Conservation (phyloP, 1,140 invertebrate genomes). For the Plectrocnemia conspersa region DNA sequence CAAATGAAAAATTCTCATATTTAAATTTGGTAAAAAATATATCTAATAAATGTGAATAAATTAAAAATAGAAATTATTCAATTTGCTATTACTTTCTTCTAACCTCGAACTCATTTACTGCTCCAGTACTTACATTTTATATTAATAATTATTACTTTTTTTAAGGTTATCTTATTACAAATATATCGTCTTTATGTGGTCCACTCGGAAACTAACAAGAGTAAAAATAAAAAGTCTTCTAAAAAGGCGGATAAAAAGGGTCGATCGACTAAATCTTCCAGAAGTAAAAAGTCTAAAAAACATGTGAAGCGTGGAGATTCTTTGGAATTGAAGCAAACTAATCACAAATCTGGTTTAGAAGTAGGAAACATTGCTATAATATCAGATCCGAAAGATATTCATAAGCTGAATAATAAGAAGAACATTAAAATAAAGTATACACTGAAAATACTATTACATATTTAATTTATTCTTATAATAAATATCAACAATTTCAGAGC, state of each 20-base stretch:
- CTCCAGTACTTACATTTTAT: constrained; percentile 10
- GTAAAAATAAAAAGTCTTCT: constrained; percentile 50
- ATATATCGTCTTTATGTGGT: constrained; percentile 80
- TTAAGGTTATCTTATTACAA: constrained; percentile 79
- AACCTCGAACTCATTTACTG: too few species aligned
- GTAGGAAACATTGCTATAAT: constrained; percentile 50
- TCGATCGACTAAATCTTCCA: constrained; percentile 37
- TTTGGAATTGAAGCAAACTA: constrained; percentile 41
- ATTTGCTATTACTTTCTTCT: too few species aligned
- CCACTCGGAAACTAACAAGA: constrained; percentile 60
- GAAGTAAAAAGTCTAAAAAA: constrained; percentile 52
- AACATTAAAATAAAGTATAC: constrained; percentile 28
- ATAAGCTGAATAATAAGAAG: constrained; percentile 41
- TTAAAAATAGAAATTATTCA: too few species aligned
- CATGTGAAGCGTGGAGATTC: constrained; percentile 33
- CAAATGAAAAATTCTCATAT: too few species aligned
- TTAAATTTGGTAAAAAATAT: too few species aligned
- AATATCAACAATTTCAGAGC: constrained; percentile 41
- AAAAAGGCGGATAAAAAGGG: constrained; percentile 38
- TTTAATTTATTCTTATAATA: background rate
- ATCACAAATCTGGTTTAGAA: constrained; percentile 59
- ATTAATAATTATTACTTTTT: too few species aligned
- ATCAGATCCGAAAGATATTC: constrained; percentile 39
- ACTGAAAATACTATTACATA: background rate
- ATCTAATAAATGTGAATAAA: too few species aligned